Evolutionary conservation across 2,797 vertebrate genomes (phyloP).

Genomic region (Sebastes steindachneri): DNA sequence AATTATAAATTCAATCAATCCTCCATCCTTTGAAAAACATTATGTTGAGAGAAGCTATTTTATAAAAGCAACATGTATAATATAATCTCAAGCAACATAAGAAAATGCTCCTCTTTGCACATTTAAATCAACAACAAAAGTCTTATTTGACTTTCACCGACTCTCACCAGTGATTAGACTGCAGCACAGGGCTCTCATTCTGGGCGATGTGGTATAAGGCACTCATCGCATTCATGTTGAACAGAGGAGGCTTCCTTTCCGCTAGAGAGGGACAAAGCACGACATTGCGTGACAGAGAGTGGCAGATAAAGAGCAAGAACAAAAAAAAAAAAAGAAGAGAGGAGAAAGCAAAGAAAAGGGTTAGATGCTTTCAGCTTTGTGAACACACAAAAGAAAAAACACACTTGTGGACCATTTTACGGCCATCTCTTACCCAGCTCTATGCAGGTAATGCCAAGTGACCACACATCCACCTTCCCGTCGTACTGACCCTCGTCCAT

Average conservation of each 20-base stretch:
- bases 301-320: constrained; percentile 20
- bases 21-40: not conserved
- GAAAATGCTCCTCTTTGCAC: not conserved
- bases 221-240: constrained; percentile 99
- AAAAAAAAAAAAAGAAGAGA: constrained; percentile 1
- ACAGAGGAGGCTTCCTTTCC: constrained; percentile 94
- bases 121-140: not conserved
- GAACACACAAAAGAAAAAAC: not conserved
- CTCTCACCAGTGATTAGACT: constrained; percentile 93
- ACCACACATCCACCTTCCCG: constrained; percentile 96
- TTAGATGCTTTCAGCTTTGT: constrained; percentile 32
- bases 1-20: not conserved
- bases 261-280: constrained; percentile 74
- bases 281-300: constrained; percentile 24
- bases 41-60: not conserved
- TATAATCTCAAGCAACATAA: not conserved
- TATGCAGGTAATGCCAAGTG: constrained; percentile 94
- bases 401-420: not conserved
- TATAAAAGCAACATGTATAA: not conserved
- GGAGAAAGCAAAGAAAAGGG: not conserved
- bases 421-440: constrained; percentile 88
- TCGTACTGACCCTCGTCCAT: constrained; percentile 97
- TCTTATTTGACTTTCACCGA: not conserved
- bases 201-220: constrained; percentile 98
- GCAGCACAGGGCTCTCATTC: constrained; percentile 93